Evolutionary conservation across 1,140 invertebrate species (phyloP).

Genomic region (Matsumurasca onukii): DNA sequence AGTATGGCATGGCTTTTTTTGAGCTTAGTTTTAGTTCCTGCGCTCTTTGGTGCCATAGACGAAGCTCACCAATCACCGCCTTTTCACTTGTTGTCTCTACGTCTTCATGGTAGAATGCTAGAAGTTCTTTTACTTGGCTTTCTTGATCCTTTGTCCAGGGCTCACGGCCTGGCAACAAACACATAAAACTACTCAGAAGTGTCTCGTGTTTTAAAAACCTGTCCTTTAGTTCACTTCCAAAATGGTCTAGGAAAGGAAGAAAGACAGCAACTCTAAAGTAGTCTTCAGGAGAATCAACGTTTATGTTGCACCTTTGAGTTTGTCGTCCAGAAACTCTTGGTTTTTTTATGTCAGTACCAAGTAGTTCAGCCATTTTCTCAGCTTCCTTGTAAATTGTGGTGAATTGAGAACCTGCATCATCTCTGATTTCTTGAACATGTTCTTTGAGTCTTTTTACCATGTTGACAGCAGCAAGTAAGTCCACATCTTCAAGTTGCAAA

Average conservation of each 20-base stretch:
- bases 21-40: neutral
- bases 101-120: neutral
- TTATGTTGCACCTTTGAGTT: too few species aligned
- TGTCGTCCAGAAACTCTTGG: too few species aligned
- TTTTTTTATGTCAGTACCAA: too few species aligned
- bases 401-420: too few species aligned
- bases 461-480: too few species aligned
- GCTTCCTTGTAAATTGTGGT: too few species aligned
- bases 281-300: too few species aligned
- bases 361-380: too few species aligned
- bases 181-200: neutral
- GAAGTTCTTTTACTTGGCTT: neutral
- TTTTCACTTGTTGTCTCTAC: neutral
- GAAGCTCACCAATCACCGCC: neutral
- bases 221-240: conserved; percentile 38
- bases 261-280: too few species aligned
- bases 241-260: conserved; percentile 33
- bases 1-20: neutral
- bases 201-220: neutral
- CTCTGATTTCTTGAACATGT: too few species aligned
- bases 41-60: neutral
- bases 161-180: neutral
- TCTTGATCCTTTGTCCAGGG: neutral
- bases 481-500: too few species aligned
- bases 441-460: too few species aligned